phyloP scores from a whole-genome alignment of 2,888 invertebrate genomes.

The Eumacrocentrus americanus region DNA sequence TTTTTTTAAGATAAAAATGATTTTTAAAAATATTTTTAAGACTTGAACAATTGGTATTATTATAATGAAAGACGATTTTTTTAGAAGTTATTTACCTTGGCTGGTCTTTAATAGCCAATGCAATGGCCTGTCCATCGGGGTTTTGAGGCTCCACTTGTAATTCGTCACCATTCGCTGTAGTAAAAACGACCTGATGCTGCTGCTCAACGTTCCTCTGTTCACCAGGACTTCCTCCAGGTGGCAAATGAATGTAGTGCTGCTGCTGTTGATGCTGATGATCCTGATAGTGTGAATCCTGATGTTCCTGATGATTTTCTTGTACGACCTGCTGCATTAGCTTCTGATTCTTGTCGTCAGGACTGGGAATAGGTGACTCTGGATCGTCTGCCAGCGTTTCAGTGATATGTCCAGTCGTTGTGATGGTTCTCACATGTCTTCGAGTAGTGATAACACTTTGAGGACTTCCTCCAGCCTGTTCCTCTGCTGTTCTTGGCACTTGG shows the following conservation, averaged over 20 bases:
- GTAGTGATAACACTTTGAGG: constrained; percentile 65
- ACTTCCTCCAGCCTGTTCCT: constrained; percentile 46
- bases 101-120: constrained; percentile 57
- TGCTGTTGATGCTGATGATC: constrained; percentile 33
- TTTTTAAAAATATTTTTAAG: not conserved
- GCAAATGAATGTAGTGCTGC: constrained; percentile 48
- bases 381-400: constrained; percentile 57
- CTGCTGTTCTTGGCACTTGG: constrained; percentile 40
- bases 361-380: constrained; percentile 47
- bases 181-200: constrained; percentile 52
- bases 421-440: constrained; percentile 66
- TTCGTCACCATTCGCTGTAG: constrained; percentile 49
- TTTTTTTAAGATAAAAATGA: not conserved
- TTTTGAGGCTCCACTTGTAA: constrained; percentile 39
- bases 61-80: too few species aligned
- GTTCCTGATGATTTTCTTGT: constrained; percentile 26
- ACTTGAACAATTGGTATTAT: too few species aligned
- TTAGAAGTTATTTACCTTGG: constrained; percentile 59
- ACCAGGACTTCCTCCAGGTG: constrained; percentile 46
- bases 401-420: constrained; percentile 69
- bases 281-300: constrained; percentile 13
- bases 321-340: constrained; percentile 18
- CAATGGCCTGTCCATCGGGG: constrained; percentile 57
- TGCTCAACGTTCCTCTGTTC: constrained; percentile 34
- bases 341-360: constrained; percentile 27